phyloP scores from a whole-genome alignment of 2,113 vertebrate species.

The Sphaerodactylus townsendi region DNA sequence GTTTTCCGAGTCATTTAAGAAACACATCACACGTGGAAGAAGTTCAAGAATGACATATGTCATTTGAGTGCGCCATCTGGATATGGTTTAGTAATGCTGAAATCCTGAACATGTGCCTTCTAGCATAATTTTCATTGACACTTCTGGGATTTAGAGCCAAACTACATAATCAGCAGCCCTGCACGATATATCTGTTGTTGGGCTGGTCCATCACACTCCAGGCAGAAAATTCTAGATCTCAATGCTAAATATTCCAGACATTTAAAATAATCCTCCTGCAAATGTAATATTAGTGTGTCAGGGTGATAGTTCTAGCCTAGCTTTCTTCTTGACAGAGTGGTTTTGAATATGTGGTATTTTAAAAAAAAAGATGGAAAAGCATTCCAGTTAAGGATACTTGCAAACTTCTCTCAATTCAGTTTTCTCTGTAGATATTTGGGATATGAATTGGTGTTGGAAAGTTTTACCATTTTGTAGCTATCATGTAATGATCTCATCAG shows the following conservation, averaged over 20 bases:
- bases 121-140: neutral
- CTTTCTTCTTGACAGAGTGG: neutral
- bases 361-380: neutral
- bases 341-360: neutral
- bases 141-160: neutral
- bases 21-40: neutral
- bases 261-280: neutral
- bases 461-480: no score
- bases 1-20: neutral
- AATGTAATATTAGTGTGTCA: neutral
- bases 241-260: neutral
- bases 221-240: neutral
- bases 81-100: neutral
- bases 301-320: no score
- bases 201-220: neutral
- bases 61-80: slow-evolving; percentile 9
- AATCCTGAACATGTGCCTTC: neutral
- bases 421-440: no score
- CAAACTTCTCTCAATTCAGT: neutral
- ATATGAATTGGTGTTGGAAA: no score
- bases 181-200: neutral
- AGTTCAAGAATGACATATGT: neutral
- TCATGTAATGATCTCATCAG: no score
- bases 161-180: neutral
- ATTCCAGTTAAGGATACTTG: neutral